Percentiles rank a stretch among this genome's conserved stretches.
Conservation (phyloP, 2,888 invertebrate genomes). For the Pseudococcus viburni region DNA sequence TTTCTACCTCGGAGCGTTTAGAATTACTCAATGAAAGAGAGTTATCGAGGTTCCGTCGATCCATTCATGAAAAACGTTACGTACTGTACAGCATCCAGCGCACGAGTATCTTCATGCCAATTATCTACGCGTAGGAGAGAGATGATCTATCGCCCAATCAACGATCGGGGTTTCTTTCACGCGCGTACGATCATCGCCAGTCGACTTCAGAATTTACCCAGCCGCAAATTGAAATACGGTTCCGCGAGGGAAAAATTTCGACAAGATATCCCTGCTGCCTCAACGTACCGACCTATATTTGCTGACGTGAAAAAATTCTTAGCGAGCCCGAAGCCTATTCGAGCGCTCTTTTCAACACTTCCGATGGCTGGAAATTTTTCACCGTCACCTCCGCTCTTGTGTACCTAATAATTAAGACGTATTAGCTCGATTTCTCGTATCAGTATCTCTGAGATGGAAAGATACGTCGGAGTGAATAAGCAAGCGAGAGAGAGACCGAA, state of each 20-base stretch:
- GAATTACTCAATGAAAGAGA: constrained; percentile 39
- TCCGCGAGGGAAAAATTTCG: too few relatives aligned
- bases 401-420: constrained; percentile 50
- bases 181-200: background rate
- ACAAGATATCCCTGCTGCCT: too few relatives aligned
- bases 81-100: background rate
- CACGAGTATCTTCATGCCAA: background rate
- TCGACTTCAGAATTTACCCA: background rate
- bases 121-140: constrained; percentile 27
- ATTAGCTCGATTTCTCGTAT: constrained; percentile 27
- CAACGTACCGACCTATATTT: background rate
- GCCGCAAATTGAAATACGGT: too few relatives aligned
- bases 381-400: constrained; percentile 14
- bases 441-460: background rate
- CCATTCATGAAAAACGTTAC: constrained; percentile 26
- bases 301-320: background rate
- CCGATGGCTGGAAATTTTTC: background rate
- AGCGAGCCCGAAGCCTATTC: background rate
- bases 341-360: constrained; percentile 3
- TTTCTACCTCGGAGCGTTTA: background rate
- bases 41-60: constrained; percentile 6
- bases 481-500: background rate
- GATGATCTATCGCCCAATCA: constrained; percentile 12
- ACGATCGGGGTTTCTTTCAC: background rate
- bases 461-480: background rate